These are phyloP conservation scores for Tenrec ecaudatus DNA, from an alignment of 2,113 vertebrate genomes.

Conservation along the genomic window DNA sequence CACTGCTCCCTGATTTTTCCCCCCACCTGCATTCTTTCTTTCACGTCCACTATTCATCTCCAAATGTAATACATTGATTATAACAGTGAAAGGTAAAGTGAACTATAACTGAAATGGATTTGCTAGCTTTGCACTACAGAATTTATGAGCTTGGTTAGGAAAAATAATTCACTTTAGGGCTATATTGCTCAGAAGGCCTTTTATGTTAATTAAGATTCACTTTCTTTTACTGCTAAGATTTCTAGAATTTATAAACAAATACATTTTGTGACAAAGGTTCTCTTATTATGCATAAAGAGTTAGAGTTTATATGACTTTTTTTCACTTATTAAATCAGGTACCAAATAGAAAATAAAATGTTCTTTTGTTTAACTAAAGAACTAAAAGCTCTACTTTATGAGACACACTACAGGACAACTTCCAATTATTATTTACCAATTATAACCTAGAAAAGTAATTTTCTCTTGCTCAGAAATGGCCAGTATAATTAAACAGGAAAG, in stretches of 20 bases:
- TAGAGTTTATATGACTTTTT: not conserved
- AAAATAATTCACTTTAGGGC: slow-evolving; percentile 21
- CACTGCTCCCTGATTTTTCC: not conserved
- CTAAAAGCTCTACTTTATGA: slow-evolving; percentile 8
- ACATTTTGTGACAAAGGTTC: slow-evolving; percentile 15
- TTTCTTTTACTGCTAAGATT: not conserved
- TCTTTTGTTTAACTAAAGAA: not conserved
- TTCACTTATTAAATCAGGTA: not conserved
- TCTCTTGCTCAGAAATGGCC: not conserved
- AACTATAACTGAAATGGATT: not conserved
- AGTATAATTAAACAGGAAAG: slow-evolving; percentile 46
- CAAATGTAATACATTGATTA: not conserved
- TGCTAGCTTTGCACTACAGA: not conserved
- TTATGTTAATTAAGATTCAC: slow-evolving; percentile 23
- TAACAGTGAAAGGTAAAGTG: not conserved
- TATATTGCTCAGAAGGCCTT: not conserved
- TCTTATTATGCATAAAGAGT: not conserved
- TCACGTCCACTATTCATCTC: not conserved
- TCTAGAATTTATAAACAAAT: slow-evolving; percentile 49
- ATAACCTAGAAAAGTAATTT: slow-evolving; percentile 40
- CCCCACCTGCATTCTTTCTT: not conserved
- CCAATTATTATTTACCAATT: slow-evolving; percentile 36
- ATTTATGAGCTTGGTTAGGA: not conserved
- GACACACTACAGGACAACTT: slow-evolving; percentile 34
- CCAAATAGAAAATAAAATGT: slow-evolving; percentile 4